These are phyloP conservation scores for Pseudomyrmex flavicornis DNA, from an alignment of 1,140 invertebrate genomes.

Conservation along the genomic window DNA sequence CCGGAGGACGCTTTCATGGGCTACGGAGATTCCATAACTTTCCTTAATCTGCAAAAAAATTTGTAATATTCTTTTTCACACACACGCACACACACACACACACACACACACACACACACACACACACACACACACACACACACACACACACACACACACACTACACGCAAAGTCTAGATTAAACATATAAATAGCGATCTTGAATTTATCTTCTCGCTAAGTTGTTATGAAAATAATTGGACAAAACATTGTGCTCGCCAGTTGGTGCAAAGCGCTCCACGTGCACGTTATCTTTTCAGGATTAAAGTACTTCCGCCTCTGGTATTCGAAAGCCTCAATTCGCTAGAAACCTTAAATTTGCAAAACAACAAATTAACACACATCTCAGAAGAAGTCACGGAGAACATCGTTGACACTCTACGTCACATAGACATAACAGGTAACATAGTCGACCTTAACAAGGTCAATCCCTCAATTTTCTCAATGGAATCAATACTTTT, in stretches of 20 bases:
- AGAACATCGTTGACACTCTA: conserved; percentile 93
- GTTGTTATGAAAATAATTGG: too few relatives aligned
- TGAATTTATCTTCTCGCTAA: neutral
- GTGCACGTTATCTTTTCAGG: conserved; percentile 84
- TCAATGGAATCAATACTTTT: too few relatives aligned
- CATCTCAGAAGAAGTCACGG: conserved; percentile 94
- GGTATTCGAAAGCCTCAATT: conserved; percentile 94
- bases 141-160: neutral
- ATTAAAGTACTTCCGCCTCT: conserved; percentile 91
- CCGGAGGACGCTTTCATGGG: conserved; percentile 94
- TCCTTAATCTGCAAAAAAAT: conserved; percentile 96
- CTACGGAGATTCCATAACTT: conserved; percentile 96
- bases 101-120: conserved; percentile 7
- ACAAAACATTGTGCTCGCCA: neutral
- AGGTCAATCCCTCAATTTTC: too few relatives aligned
- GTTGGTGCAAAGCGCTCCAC: neutral
- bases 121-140: neutral
- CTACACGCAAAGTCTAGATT: neutral
- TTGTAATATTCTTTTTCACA: conserved; percentile 87
- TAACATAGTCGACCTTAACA: conserved; percentile 81
- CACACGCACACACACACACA: neutral
- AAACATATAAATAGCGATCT: too few relatives aligned
- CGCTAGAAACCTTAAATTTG: conserved; percentile 93
- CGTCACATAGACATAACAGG: conserved; percentile 94
- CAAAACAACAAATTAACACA: conserved; percentile 94